Conservation (phyloP, 92 coral and sea anemone genomes). For the Galaxea fascicularis region DNA sequence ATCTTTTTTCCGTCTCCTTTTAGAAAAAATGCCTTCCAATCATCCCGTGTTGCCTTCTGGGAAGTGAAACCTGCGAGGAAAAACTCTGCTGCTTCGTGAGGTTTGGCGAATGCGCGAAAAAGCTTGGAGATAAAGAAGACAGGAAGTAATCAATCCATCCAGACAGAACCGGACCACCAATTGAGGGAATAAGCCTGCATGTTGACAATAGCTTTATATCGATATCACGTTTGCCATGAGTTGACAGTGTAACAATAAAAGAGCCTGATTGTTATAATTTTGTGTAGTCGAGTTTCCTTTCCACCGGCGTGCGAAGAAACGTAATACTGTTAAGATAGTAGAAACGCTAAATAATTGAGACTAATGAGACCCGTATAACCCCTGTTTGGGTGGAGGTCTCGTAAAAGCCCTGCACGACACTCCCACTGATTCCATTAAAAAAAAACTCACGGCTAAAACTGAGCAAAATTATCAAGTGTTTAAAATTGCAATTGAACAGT, state of each 20-base stretch:
- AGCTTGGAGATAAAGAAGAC: slow-evolving; percentile 11
- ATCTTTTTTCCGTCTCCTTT: no score
- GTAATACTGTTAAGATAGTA: no score
- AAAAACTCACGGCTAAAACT: no score
- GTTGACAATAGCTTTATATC: slow-evolving; percentile 3
- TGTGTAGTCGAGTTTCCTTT: neutral
- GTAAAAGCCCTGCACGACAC: no score
- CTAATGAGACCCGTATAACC: no score
- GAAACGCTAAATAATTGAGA: no score
- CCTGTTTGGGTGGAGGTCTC: no score
- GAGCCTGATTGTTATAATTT: slow-evolving; percentile 31
- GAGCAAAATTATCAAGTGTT: no score
- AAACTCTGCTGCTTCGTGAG: slow-evolving; percentile 38
- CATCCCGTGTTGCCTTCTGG: slow-evolving; percentile 32
- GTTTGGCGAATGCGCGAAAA: slow-evolving; percentile 21
- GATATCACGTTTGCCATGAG: slow-evolving; percentile 40
- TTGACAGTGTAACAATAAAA: slow-evolving; percentile 21
- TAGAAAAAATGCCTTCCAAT: slow-evolving; percentile 22
- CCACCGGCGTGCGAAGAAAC: no score
- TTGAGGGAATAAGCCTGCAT: neutral
- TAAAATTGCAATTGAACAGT: no score
- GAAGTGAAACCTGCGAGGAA: slow-evolving; percentile 31
- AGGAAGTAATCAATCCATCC: neutral
- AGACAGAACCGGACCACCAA: neutral
- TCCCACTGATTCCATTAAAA: no score